These are phyloP conservation scores for Apantesis nais DNA, from an alignment of 2,888 invertebrate genomes.

Conservation along the genomic window DNA sequence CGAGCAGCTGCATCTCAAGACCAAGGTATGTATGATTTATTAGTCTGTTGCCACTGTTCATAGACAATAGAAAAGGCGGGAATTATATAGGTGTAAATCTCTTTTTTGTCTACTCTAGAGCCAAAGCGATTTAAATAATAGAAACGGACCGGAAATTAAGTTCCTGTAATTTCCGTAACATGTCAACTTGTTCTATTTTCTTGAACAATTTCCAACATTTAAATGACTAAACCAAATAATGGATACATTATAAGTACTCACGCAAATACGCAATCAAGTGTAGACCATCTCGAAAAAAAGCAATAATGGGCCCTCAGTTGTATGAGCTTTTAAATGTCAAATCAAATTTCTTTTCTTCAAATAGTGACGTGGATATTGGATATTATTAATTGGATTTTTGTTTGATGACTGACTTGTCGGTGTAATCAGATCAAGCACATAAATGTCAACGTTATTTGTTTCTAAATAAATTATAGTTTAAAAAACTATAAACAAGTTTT, in stretches of 20 bases:
- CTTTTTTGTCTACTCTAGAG: not conserved
- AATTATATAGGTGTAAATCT: not conserved
- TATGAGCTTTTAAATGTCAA: not conserved
- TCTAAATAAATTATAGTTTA: no score
- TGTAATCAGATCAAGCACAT: not conserved
- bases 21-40: conserved; percentile 61
- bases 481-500: no score
- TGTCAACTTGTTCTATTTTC: conserved; percentile 3
- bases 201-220: not conserved
- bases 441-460: not conserved
- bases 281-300: not conserved
- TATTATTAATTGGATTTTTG: not conserved
- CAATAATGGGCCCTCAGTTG: not conserved
- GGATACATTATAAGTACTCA: not conserved
- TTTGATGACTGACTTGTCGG: not conserved
- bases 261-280: not conserved
- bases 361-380: not conserved
- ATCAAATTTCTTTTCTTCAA: not conserved
- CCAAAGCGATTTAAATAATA: not conserved
- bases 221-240: not conserved
- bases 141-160: not conserved
- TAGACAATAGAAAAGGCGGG: no score
- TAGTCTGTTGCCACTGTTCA: not conserved
- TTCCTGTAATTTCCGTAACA: conserved; percentile 10
- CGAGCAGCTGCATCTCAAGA: conserved; percentile 72